Conservation (phyloP, 1,140 invertebrate species). For the Eciton burchellii region DNA sequence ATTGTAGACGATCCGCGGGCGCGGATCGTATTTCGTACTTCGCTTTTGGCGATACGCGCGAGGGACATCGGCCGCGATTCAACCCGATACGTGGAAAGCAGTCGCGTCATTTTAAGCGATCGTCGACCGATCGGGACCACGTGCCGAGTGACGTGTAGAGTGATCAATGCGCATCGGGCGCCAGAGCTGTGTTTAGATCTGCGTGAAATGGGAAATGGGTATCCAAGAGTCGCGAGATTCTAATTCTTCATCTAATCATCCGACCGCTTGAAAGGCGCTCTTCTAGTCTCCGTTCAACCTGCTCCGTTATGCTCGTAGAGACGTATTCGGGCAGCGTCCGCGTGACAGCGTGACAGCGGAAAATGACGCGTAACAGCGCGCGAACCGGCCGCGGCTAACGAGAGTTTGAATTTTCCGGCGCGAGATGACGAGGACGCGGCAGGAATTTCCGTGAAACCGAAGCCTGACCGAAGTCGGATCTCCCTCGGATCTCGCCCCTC, state of each 20-base stretch:
- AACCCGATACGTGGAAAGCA: background rate
- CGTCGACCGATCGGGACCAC: background rate
- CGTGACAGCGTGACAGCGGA: background rate
- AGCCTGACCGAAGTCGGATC: background rate
- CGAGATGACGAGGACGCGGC: background rate
- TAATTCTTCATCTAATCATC: too few relatives aligned
- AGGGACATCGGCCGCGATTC: background rate
- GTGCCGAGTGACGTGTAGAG: too few relatives aligned
- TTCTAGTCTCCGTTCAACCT: too few relatives aligned
- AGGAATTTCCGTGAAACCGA: constrained; percentile 18
- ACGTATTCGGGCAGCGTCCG: too few relatives aligned
- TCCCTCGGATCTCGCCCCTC: constrained; percentile 20
- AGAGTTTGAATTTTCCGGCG: background rate
- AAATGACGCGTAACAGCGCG: background rate
- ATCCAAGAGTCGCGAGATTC: too few relatives aligned
- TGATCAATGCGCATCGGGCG: too few relatives aligned
- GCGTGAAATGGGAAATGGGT: too few relatives aligned
- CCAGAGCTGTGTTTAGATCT: too few relatives aligned
- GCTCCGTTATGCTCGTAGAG: too few relatives aligned
- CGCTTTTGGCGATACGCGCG: background rate
- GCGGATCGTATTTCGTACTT: background rate
- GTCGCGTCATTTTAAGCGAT: background rate
- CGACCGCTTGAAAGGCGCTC: too few relatives aligned
- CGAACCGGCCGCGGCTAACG: background rate
- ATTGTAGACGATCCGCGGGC: constrained; percentile 64